Evolutionary conservation across 2,888 invertebrate genomes (phyloP), one percentile per base, ranked within the genome.

Genomic region (Protodeltote pygarga): DNA sequence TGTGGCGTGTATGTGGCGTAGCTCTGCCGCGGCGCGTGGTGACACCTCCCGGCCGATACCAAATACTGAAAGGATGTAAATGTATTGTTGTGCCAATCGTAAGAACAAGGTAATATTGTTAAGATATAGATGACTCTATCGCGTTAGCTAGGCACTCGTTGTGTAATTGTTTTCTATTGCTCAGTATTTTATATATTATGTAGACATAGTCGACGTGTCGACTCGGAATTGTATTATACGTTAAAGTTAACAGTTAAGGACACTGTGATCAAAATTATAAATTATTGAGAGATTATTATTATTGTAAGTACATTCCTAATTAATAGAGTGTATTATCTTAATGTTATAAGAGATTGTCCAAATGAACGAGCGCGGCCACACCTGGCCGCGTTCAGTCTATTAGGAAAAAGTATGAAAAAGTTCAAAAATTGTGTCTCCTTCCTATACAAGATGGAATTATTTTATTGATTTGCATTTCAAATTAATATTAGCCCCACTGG

Each of bases 221-320:
- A 85, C 83, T 86, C 81, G 88, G 87, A 88, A 87, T 90, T 90
- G 89, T 91, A 88, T 85, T 82, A 87, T 87, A 89, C 83, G 89
- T 91, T 90, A 87, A 85, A 81, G 79, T 89, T 90, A 88, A 91
- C 89, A 90, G 89, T 90, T 87, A 91, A 90, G 88, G 78, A 85
- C 83, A 89, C 91, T 92, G 92, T 92, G 91, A 92, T 92, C 89
- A 87, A 91, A 91, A 91, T 92, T 92, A 91, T 91, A 89, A 90
- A 92, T 88, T 91, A 91, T 89, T 90, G 89, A 92, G 89, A 92
- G 90, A 91, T 91, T 92, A 89, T 90, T 85, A 88, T 83, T 77
- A 89, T 82, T 87, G 80, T 91, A 91, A 88, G 86, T 87, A 92
- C 90, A 92, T 90, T 91, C 91, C 91, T 90, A 89, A 86, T 77